These are phyloP conservation scores for Lasius platythorax DNA, from an alignment of 2,888 invertebrate genomes.

Conservation along the genomic window DNA sequence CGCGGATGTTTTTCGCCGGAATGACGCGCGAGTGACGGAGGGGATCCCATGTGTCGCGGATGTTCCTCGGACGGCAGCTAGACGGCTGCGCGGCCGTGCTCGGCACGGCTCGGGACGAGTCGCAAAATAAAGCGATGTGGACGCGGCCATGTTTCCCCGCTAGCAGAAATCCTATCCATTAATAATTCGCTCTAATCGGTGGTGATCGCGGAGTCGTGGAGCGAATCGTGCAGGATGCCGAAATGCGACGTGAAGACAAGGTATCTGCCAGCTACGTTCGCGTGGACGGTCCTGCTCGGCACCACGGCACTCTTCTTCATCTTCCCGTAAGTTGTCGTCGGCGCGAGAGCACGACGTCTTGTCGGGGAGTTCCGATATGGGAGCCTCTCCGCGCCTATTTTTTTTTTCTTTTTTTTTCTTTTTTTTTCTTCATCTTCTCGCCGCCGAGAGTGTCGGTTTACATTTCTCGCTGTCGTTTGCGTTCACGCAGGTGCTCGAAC, in stretches of 20 bases:
- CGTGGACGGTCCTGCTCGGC: slow-evolving; percentile 97
- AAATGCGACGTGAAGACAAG: slow-evolving; percentile 98
- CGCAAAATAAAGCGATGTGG: slow-evolving; percentile 78
- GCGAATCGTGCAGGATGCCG: slow-evolving; percentile 90
- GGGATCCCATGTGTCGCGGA: slow-evolving; percentile 57
- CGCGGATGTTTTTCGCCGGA: slow-evolving; percentile 78
- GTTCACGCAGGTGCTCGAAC: slow-evolving; percentile 91
- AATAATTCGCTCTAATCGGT: slow-evolving; percentile 71
- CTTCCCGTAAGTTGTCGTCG: slow-evolving; percentile 94
- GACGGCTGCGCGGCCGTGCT: slow-evolving; percentile 71
- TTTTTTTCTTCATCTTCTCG: background rate
- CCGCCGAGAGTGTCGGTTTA: background rate
- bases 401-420: background rate
- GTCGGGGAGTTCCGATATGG: slow-evolving; percentile 40
- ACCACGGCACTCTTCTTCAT: slow-evolving; percentile 98
- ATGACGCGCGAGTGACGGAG: slow-evolving; percentile 75
- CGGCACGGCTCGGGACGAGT: slow-evolving; percentile 67
- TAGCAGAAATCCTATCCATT: slow-evolving; percentile 84
- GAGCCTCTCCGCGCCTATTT: background rate
- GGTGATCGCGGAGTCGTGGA: slow-evolving; percentile 57
- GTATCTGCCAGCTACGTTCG: slow-evolving; percentile 99
- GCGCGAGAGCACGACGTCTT: slow-evolving; percentile 48
- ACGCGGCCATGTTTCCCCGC: slow-evolving; percentile 85
- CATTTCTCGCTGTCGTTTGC: background rate
- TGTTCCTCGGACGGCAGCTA: slow-evolving; percentile 59